phyloP scores from a whole-genome alignment of 2,888 invertebrate genomes.

The Sphaeridia pumilis region DNA sequence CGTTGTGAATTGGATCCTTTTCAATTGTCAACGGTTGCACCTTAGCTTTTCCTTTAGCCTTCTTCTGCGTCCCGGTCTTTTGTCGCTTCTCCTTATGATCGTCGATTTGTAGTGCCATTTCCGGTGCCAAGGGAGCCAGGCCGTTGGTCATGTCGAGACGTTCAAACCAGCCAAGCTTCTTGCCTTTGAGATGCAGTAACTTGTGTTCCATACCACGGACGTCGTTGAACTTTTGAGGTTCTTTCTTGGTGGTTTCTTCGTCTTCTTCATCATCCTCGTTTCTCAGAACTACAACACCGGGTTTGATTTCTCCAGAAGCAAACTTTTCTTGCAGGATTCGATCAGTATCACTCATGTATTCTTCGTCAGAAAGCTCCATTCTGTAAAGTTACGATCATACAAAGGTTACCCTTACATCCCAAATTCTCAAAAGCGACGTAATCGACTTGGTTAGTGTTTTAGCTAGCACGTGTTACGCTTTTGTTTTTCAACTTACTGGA shows the following conservation, averaged over 20 bases:
- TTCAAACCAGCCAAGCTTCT: slow-evolving; percentile 57
- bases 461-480: too few species aligned
- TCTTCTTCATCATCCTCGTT: slow-evolving; percentile 41
- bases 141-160: slow-evolving; percentile 64
- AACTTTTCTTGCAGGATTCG: slow-evolving; percentile 69
- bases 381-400: neutral
- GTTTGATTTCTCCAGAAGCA: slow-evolving; percentile 68
- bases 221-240: slow-evolving; percentile 21
- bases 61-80: slow-evolving; percentile 52
- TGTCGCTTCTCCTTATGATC: slow-evolving; percentile 60
- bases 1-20: slow-evolving; percentile 72
- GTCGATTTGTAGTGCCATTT: slow-evolving; percentile 64
- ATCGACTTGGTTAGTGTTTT: too few species aligned
- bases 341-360: slow-evolving; percentile 18
- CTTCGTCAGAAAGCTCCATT: slow-evolving; percentile 2
- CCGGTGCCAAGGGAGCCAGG: slow-evolving; percentile 72
- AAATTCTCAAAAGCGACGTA: too few species aligned
- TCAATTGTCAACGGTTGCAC: slow-evolving; percentile 40
- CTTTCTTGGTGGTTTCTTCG: neutral
- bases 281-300: slow-evolving; percentile 58
- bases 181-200: slow-evolving; percentile 36
- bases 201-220: slow-evolving; percentile 18
- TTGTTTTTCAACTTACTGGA: too few species aligned
- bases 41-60: slow-evolving; percentile 40
- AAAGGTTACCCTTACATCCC: too few species aligned